Evolutionary conservation across 1,140 invertebrate genomes (phyloP), one percentile per base, ranked within the genome.

Genomic region (Drosophila grimshawi): DNA sequence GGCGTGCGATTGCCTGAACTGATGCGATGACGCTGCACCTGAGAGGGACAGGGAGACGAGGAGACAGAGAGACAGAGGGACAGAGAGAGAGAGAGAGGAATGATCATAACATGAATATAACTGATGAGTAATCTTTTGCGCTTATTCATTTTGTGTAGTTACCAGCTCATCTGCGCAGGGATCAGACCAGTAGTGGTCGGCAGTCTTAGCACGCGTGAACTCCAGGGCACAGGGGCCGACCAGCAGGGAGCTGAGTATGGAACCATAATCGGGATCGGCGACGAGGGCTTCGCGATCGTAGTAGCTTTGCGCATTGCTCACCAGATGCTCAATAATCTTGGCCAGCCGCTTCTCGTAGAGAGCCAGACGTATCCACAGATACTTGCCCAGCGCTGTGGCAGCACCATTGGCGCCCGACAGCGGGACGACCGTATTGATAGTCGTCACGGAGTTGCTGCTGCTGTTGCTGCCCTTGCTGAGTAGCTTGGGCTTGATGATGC

Each of bases 151-250:
- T 1, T 52, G 3, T 27, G 33, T 68, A 19, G 19, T 63, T 45
- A 92, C 97, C 86, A 98, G 93, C 93, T 99, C 98, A 92, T 98
- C 97, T 3, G 98, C 98, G 5, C 97, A 97, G 29, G 95, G 95
- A 93, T 98, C 97, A 0, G 96, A 97, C 97, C 97, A 98, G 81
- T 96, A 97, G 82, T 98, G 97, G 91, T 98, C 97, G 43, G 96
- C 94, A 29, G 96, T 97, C 92, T 98, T 97, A 80, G 97, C 96
- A 76, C 96, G 95, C 4, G 97, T 97, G 92, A 97, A 98, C 90
- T 98, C 98, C 69, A 98, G 93, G 5, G 97, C 97, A 93, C 98
- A 98, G 2, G 98, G 97, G 10, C 98, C 98, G 66, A 98, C 97
- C 27, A 98, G 92, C 65, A 98, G 92, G 0, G 97, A 98, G 83